Evolutionary conservation across 1,140 invertebrate species (phyloP).

Genomic region (Apis laboriosa): DNA sequence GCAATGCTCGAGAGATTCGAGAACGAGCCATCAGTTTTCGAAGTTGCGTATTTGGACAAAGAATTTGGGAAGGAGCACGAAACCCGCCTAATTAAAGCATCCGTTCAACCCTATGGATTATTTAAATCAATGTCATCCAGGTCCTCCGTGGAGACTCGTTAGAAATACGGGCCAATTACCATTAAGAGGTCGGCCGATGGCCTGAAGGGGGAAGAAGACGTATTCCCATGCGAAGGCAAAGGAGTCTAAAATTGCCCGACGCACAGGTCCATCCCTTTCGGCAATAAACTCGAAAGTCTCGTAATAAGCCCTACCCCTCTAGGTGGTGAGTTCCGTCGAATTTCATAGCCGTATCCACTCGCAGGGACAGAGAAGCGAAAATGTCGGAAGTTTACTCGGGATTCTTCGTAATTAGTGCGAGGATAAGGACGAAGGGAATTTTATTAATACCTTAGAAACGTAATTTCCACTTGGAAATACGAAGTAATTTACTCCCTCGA

Average conservation of each 20-base stretch:
- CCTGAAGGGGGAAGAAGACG: conserved; percentile 11
- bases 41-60: conserved; percentile 19
- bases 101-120: conserved; percentile 62
- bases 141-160: conserved; percentile 64
- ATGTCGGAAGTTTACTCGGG: background rate
- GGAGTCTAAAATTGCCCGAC: conserved; percentile 57
- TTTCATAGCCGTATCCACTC: background rate
- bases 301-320: conserved; percentile 57
- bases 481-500: too few relatives aligned
- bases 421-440: background rate
- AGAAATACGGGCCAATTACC: conserved; percentile 66
- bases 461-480: background rate
- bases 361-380: background rate
- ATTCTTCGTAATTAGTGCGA: background rate
- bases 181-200: conserved; percentile 58
- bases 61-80: conserved; percentile 29
- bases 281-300: conserved; percentile 68
- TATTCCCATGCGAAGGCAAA: conserved; percentile 42
- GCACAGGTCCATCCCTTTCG: conserved; percentile 44
- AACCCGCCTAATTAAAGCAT: conserved; percentile 60
- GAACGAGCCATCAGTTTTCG: background rate
- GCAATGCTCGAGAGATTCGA: background rate
- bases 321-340: conserved; percentile 14
- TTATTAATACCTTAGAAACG: background rate
- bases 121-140: conserved; percentile 68